These are phyloP conservation scores for Neuroterus valhalla DNA, from an alignment of 1,140 invertebrate genomes.

Conservation along the genomic window DNA sequence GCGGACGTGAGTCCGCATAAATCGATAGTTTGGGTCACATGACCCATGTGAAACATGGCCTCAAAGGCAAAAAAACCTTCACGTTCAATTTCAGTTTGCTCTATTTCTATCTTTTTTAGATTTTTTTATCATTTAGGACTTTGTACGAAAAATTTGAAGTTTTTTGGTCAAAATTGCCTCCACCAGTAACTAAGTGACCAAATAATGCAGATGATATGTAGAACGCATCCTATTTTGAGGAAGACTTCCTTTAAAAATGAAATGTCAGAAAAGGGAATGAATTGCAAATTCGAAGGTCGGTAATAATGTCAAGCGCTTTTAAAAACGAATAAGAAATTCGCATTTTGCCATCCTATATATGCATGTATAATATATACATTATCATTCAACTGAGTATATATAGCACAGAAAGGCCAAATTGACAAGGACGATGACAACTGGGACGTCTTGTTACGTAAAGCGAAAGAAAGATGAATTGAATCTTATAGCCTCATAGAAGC, in stretches of 20 bases:
- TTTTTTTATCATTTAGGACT: no score
- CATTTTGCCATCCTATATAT: neutral
- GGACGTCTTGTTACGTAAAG: conserved; percentile 11
- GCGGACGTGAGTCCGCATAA: no score
- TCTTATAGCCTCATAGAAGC: neutral
- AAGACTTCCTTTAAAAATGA: neutral
- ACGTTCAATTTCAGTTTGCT: no score
- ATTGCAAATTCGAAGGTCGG: neutral
- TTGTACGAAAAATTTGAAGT: no score
- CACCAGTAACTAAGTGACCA: no score
- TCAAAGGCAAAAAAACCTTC: no score
- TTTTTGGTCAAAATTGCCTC: no score
- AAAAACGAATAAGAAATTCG: neutral
- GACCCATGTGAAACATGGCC: no score
- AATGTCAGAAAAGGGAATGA: neutral
- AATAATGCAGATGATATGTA: no score
- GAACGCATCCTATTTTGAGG: no score
- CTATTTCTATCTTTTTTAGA: no score
- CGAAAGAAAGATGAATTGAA: conserved; percentile 15
- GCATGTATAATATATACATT: neutral
- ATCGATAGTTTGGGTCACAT: no score
- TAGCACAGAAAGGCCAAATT: conserved; percentile 12
- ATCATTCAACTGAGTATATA: neutral
- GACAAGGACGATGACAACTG: conserved; percentile 26
- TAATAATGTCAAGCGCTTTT: neutral